A percentile compares a stretch with the other conserved stretches of the same genome.
Evolutionary conservation across 2,888 invertebrate genomes (phyloP).

Genomic region (Cremastinae sp.): DNA sequence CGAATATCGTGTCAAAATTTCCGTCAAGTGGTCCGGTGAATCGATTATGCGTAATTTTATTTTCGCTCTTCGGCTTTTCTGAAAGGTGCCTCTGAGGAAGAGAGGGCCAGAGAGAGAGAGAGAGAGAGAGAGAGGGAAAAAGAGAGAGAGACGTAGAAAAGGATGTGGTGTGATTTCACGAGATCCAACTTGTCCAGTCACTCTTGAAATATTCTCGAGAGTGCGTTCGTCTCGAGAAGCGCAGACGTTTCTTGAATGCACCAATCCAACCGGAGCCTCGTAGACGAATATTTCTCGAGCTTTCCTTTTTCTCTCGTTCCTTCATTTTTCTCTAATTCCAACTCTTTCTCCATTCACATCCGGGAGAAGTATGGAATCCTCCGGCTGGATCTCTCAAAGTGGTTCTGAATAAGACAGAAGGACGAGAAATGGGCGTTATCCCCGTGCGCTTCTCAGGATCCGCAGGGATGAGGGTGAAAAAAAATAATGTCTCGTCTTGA

Average conservation of each 20-base stretch:
- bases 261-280: conserved; percentile 20
- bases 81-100: conserved; percentile 13
- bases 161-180: conserved; percentile 46
- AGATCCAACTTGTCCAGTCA: conserved; percentile 49
- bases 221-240: conserved; percentile 41
- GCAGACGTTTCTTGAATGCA: conserved; percentile 42
- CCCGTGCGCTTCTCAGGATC: conserved; percentile 53
- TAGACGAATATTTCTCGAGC: conserved; percentile 12
- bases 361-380: conserved; percentile 44
- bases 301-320: conserved; percentile 1
- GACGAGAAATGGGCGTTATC: conserved; percentile 50
- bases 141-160: conserved; percentile 1
- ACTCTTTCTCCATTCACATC: conserved; percentile 52
- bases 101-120: conserved; percentile 3
- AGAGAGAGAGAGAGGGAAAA: conserved; percentile 5
- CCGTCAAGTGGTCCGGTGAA: conserved; percentile 20
- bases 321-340: conserved; percentile 34
- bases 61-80: conserved; percentile 31
- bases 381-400: conserved; percentile 5
- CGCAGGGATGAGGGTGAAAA: conserved; percentile 46
- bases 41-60: conserved; percentile 41
- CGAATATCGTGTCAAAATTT: conserved; percentile 28
- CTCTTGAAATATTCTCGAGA: conserved; percentile 53
- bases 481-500: conserved; percentile 66
- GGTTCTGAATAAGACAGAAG: conserved; percentile 34